Conservation (phyloP, 2,113 vertebrate genomes). For the Pavo muticus region DNA sequence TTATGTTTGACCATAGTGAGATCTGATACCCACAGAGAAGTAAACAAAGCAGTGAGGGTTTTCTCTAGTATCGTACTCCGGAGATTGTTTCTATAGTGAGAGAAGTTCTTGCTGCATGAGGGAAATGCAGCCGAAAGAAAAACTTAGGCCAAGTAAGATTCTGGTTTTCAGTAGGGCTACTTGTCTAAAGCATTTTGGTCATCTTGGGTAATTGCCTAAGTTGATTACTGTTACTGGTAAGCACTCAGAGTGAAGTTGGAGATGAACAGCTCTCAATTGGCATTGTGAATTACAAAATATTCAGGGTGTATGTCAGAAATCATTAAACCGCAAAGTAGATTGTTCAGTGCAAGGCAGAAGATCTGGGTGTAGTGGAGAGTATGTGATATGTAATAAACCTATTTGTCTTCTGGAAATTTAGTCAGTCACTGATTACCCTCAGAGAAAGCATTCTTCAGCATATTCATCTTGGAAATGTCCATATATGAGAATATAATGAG, state of each 20-base stretch:
- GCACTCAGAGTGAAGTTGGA: neutral
- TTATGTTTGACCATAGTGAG: neutral
- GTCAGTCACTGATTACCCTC: neutral
- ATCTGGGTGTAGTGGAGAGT: neutral
- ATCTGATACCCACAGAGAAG: neutral
- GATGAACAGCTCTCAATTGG: neutral
- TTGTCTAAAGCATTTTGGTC: neutral
- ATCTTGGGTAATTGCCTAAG: neutral
- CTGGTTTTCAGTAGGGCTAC: neutral
- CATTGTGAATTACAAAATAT: neutral
- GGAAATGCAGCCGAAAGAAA: neutral
- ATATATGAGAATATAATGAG: conserved; percentile 55
- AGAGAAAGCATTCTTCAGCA: conserved; percentile 39
- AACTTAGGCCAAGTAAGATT: neutral
- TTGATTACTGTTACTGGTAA: neutral
- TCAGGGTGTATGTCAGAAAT: neutral
- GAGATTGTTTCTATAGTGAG: neutral
- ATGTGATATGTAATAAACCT: neutral
- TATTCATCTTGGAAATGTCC: conserved; percentile 23
- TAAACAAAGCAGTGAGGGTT: neutral
- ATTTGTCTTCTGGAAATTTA: neutral
- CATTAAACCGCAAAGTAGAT: neutral
- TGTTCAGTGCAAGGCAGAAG: neutral
- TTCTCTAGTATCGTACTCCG: neutral
- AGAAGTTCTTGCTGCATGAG: neutral